Evolutionary conservation across 2,113 vertebrate genomes (phyloP), one percentile per base, ranked within the genome.

Genomic region (Craseonycteris thonglongyai): DNA sequence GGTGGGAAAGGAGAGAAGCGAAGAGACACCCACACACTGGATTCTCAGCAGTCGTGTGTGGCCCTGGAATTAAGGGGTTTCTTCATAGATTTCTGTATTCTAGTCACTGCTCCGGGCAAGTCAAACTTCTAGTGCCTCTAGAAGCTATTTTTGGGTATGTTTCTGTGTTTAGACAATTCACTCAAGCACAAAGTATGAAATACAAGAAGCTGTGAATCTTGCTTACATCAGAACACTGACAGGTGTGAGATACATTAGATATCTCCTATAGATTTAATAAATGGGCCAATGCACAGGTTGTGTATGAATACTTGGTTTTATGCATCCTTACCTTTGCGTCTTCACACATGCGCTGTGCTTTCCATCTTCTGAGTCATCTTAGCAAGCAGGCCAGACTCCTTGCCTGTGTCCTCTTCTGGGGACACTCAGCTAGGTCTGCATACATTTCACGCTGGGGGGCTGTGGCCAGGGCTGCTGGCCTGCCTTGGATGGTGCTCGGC

Each of bases 401-500:
- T 26, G 1, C 24, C 95, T 42, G 14, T 0, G 9, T 61, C 56
- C 75, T 28, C 1, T 65, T 92, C 66, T 35, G 5, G 30, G 54
- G 85, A 92, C 94, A 95, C 83, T 96, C 95, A 90, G 86, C 96
- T 93, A 95, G 24, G 10, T 63, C 84, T 75, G 88, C 92, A 92
- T 86, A 56, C 51, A 90, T 96, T 97, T 95, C 83, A 95, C 49
- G 87, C 95, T 82, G 74, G 94, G 95, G 96, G 97, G 87, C 96
- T 83, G 93, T 3, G 47, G 51, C 54, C 33, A 0, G 18, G 40
- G 78, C 58, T 30, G 63, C 42, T 38, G 40, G 42, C 38, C 42
- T 40, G 71, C 59, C 13, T 58, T 51, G 65, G 71, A 26, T 59
- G 6, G 28, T 15, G 65, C 58, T 87, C 69, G n/a, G 93, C 79